These are phyloP conservation scores for Sitta carolinensis DNA, from an alignment of 2,797 vertebrate genomes.

Conservation along the genomic window DNA sequence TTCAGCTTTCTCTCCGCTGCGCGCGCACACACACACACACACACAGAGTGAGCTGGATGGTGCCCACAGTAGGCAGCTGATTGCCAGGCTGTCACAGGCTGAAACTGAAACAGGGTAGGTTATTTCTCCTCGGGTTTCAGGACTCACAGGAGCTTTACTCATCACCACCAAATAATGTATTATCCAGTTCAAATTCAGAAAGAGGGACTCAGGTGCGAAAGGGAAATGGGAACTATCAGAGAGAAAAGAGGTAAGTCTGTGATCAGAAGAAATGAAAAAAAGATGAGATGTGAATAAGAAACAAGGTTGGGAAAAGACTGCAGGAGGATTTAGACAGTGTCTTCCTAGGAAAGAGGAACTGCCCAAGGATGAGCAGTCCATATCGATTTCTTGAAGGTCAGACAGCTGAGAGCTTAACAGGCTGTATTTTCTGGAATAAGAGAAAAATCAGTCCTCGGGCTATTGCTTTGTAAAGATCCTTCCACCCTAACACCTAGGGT, in stretches of 20 bases:
- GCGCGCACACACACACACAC: background rate
- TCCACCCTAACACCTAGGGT: accelerated
- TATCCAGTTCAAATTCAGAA: background rate
- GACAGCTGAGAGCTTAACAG: background rate
- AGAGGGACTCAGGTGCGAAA: background rate
- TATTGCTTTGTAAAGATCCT: background rate
- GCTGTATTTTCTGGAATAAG: background rate
- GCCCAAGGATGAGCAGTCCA: background rate
- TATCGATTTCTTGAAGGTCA: background rate
- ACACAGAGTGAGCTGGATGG: background rate
- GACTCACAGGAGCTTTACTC: background rate
- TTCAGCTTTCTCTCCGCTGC: background rate
- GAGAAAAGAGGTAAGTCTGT: background rate
- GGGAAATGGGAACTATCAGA: background rate
- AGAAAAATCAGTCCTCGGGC: background rate
- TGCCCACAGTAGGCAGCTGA: background rate
- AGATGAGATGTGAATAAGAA: background rate
- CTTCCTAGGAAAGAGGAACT: conserved; percentile 24
- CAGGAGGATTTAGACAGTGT: background rate
- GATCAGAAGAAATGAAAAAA: background rate
- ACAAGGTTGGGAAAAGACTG: background rate
- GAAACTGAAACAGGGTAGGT: background rate
- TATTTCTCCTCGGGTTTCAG: background rate
- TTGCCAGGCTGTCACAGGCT: background rate
- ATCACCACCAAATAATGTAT: background rate